A percentile compares a stretch with the other conserved stretches of the same genome.
Evolutionary conservation across 2,113 vertebrate genomes (phyloP).

Genomic region (Hippoglossus stenolepis): DNA sequence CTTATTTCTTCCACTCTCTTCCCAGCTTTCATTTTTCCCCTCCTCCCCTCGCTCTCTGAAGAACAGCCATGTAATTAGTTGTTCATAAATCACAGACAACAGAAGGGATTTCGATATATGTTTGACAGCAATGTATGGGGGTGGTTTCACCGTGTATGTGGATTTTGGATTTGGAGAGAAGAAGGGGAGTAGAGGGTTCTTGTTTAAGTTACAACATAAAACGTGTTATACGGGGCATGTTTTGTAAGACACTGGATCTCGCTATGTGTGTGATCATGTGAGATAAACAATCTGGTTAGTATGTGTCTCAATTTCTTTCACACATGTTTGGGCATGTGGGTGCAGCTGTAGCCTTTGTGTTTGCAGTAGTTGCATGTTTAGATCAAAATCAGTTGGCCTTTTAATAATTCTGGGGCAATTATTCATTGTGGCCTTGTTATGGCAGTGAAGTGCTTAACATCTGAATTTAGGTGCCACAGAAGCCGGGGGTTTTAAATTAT

Average conservation of each 20-base stretch:
- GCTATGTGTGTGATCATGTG: constrained; percentile 1
- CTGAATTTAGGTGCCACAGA: neutral
- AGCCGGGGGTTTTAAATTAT: neutral
- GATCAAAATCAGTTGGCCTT: constrained; percentile 38
- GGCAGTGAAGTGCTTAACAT: neutral
- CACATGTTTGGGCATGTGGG: constrained; percentile 25
- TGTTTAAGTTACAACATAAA: neutral
- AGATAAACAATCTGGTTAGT: constrained; percentile 1
- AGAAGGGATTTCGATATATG: constrained; percentile 20
- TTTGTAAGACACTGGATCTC: neutral
- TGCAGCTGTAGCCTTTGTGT: constrained; percentile 13
- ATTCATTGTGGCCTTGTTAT: neutral
- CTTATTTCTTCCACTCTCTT: constrained; percentile 12
- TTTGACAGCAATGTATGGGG: constrained; percentile 25
- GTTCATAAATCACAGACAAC: constrained; percentile 51
- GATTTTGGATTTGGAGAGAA: constrained; percentile 3
- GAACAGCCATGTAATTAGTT: constrained; percentile 53
- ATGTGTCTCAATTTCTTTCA: constrained; percentile 9
- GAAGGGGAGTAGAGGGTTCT: neutral
- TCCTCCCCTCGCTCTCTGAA: constrained; percentile 10
- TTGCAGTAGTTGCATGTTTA: constrained; percentile 9
- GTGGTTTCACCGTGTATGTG: constrained; percentile 10
- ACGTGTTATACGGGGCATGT: neutral
- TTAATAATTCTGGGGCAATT: constrained; percentile 7
- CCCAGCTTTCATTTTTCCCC: neutral